Percentiles rank a stretch among this genome's conserved stretches.
phyloP scores from a whole-genome alignment of 2,888 invertebrate genomes.

The Ophion ellenae region DNA sequence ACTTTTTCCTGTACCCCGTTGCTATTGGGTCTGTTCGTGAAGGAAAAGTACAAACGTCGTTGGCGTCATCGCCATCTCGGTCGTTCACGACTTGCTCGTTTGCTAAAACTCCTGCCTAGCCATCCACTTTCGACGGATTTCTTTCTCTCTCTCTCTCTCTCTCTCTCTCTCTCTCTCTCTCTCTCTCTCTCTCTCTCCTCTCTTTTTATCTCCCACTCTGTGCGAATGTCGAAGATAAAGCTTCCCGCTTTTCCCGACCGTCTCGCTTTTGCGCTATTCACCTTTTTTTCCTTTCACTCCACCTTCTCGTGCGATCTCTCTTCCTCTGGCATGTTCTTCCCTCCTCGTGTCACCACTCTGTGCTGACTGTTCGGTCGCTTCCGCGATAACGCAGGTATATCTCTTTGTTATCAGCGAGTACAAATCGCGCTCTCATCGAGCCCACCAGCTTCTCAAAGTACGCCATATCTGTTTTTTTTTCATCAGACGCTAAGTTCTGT shows the following conservation, averaged over 20 bases:
- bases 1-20: neutral
- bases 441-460: slow-evolving; percentile 28
- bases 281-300: slow-evolving; percentile 9
- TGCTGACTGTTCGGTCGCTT: slow-evolving; percentile 40
- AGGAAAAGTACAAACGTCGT: slow-evolving; percentile 60
- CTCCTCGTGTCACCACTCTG: slow-evolving; percentile 27
- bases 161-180: neutral
- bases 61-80: slow-evolving; percentile 43
- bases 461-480: slow-evolving; percentile 15
- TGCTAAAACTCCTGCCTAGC: slow-evolving; percentile 37
- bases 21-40: slow-evolving; percentile 25
- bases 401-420: slow-evolving; percentile 51
- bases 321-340: slow-evolving; percentile 21
- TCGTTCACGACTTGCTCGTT: slow-evolving; percentile 36
- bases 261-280: slow-evolving; percentile 9
- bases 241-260: slow-evolving; percentile 57
- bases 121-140: slow-evolving; percentile 52
- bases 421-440: slow-evolving; percentile 23
- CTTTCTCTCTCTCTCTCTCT: slow-evolving; percentile 4
- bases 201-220: slow-evolving; percentile 1
- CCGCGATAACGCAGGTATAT: slow-evolving; percentile 56
- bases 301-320: slow-evolving; percentile 24
- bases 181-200: too few species aligned
- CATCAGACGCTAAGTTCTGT: neutral
- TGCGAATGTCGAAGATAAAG: slow-evolving; percentile 60